Conservation (phyloP, 1,140 invertebrate genomes). For the Eciton burchellii region DNA sequence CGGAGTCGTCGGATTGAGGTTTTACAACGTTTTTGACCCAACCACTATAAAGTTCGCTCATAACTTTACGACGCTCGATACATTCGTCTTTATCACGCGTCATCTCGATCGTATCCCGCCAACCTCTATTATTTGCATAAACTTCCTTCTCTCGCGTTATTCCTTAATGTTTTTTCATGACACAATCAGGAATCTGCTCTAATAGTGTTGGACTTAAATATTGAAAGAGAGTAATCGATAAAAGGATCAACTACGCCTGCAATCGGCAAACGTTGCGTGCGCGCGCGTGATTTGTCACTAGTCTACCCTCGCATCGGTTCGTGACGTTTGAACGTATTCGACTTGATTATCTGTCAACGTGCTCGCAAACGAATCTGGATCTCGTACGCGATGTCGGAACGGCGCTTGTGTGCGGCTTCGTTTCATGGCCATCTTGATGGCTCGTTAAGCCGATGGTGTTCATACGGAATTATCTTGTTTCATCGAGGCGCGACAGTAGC, state of each 20-base stretch:
- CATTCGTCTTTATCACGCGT: background rate
- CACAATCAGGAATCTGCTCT: too few species aligned
- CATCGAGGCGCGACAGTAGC: background rate
- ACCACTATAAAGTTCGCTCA: background rate
- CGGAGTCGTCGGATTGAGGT: background rate
- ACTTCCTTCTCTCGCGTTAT: background rate
- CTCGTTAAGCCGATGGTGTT: slow-evolving; percentile 67
- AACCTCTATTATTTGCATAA: background rate
- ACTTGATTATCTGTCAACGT: too few species aligned
- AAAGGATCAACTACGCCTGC: too few species aligned
- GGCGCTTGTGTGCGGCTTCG: background rate
- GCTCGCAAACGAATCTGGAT: background rate
- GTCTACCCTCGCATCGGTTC: too few species aligned
- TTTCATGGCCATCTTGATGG: slow-evolving; percentile 51
- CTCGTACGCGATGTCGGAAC: background rate
- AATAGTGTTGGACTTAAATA: too few species aligned
- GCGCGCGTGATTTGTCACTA: too few species aligned
- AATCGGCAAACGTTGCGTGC: too few species aligned
- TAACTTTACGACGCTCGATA: background rate
- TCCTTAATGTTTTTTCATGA: background rate
- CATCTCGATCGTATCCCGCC: slow-evolving; percentile 3
- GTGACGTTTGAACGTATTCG: too few species aligned
- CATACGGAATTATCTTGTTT: slow-evolving; percentile 76
- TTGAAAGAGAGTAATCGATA: too few species aligned
- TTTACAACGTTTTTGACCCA: background rate